Conservation (phyloP, 2,797 vertebrate species). For the Coregonus ussuriensis region DNA sequence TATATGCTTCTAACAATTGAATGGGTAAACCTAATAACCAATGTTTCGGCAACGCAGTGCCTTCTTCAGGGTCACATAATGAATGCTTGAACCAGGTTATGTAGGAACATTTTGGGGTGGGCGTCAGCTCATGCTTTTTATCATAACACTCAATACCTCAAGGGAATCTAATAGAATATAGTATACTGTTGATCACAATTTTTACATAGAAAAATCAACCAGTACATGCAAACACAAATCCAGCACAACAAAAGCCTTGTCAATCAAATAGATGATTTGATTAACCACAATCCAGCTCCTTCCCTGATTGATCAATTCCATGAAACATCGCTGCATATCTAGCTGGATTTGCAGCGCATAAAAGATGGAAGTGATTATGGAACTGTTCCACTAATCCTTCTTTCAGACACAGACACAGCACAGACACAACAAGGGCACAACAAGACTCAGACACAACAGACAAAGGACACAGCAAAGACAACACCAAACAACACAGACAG, state of each 20-base stretch:
- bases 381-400: slow-evolving; percentile 35
- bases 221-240: background rate
- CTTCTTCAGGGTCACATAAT: too few species aligned
- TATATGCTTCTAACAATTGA: background rate
- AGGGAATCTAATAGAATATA: too few species aligned
- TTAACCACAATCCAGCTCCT: background rate
- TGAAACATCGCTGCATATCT: slow-evolving; percentile 14
- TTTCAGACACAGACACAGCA: slow-evolving; percentile 34
- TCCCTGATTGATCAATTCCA: background rate
- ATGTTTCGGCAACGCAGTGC: too few species aligned
- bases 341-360: slow-evolving; percentile 20
- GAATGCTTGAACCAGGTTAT: too few species aligned
- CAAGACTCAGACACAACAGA: slow-evolving; percentile 25
- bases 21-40: too few species aligned
- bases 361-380: slow-evolving; percentile 30
- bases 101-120: too few species aligned
- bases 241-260: background rate
- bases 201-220: too few species aligned
- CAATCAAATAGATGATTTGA: background rate
- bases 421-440: background rate
- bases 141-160: too few species aligned
- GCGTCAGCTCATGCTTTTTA: too few species aligned
- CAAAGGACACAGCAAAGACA: background rate
- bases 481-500: background rate
- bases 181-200: too few species aligned